phyloP scores from a whole-genome alignment of 2,888 invertebrate genomes.

The Zaprionus lineosus region DNA sequence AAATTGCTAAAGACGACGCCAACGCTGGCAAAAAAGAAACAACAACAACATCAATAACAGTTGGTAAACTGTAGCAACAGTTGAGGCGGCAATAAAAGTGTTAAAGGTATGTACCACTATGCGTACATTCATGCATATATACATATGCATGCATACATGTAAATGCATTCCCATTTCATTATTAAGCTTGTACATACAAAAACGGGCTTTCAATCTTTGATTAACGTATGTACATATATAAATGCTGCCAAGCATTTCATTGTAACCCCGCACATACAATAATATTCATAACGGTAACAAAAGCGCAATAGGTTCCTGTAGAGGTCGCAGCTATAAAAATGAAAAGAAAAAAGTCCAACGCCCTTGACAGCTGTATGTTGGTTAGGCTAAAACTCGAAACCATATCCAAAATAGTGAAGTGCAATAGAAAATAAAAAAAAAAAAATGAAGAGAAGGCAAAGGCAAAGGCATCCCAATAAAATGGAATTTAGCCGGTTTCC shows the following conservation, averaged over 20 bases:
- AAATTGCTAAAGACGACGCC: slow-evolving; percentile 13
- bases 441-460: slow-evolving; percentile 40
- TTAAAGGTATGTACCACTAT: slow-evolving; percentile 43
- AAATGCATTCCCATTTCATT: slow-evolving; percentile 2
- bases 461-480: slow-evolving; percentile 68
- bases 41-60: slow-evolving; percentile 21
- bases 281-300: slow-evolving; percentile 50
- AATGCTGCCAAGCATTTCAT: slow-evolving; percentile 7
- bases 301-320: slow-evolving; percentile 20
- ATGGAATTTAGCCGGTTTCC: slow-evolving; percentile 77
- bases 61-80: slow-evolving; percentile 44
- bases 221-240: background rate
- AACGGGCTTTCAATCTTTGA: background rate
- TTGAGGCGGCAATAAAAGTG: slow-evolving; percentile 57
- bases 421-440: slow-evolving; percentile 39
- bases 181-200: background rate
- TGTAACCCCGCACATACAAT: too few relatives aligned
- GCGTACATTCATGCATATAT: background rate
- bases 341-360: slow-evolving; percentile 57
- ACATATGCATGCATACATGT: background rate
- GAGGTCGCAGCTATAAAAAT: slow-evolving; percentile 7
- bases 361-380: slow-evolving; percentile 59
- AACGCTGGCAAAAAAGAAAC: slow-evolving; percentile 25
- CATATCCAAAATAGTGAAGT: slow-evolving; percentile 51
- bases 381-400: slow-evolving; percentile 31